phyloP scores from a whole-genome alignment of 2,113 vertebrate species.

The Gallinago jamesoni region DNA sequence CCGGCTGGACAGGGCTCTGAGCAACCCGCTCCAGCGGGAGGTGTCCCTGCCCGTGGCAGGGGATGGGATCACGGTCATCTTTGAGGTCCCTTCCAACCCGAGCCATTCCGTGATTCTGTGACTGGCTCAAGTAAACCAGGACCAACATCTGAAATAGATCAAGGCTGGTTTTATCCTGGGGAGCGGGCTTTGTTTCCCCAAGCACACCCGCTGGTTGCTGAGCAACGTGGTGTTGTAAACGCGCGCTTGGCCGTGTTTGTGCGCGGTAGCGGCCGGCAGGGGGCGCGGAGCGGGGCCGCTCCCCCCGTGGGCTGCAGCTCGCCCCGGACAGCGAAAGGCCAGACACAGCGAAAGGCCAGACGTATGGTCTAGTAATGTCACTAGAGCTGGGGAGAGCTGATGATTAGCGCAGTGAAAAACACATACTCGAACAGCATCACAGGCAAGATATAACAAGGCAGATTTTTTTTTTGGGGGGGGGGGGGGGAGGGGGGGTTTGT shows the following conservation, averaged over 20 bases:
- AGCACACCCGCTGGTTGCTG: neutral
- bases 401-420: neutral
- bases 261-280: neutral
- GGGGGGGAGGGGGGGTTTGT: no score
- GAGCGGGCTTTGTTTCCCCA: neutral
- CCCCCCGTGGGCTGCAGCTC: no score
- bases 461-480: neutral
- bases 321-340: neutral
- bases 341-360: neutral
- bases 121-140: neutral
- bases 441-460: accelerated
- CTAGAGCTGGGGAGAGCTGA: neutral
- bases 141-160: accelerated
- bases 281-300: neutral
- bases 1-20: neutral
- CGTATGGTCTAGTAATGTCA: neutral
- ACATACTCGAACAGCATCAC: neutral
- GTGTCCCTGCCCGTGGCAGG: neutral
- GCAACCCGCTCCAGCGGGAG: neutral
- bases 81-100: neutral
- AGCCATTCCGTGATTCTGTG: neutral
- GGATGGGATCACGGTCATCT: neutral
- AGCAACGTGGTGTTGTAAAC: neutral
- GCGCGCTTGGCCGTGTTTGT: accelerated
- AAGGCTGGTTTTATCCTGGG: accelerated